These are phyloP conservation scores for Actenoides hombroni DNA, from an alignment of 2,113 vertebrate genomes.

Conservation along the genomic window DNA sequence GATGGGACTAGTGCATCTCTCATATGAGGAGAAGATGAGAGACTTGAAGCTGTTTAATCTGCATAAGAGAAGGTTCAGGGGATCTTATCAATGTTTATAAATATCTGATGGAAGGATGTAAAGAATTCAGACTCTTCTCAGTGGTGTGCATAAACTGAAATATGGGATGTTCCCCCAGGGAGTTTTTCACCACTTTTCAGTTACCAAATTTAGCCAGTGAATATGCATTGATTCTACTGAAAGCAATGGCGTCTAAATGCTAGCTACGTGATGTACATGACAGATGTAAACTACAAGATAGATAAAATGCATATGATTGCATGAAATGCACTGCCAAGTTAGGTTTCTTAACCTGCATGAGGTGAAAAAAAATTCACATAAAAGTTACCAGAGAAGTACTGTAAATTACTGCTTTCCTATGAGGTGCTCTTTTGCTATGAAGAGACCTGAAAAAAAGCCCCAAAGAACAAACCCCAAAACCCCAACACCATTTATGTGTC, in stretches of 20 bases:
- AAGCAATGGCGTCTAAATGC: background rate
- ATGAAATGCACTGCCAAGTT: background rate
- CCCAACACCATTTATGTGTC: background rate
- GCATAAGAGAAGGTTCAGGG: background rate
- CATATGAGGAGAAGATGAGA: background rate
- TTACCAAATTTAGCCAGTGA: background rate
- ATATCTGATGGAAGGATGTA: background rate
- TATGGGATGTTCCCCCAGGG: background rate
- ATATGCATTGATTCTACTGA: background rate
- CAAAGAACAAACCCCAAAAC: background rate
- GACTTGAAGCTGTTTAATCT: background rate
- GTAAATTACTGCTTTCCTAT: conserved; percentile 1
- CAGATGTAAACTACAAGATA: background rate
- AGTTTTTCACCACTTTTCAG: background rate
- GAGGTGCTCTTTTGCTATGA: conserved; percentile 7
- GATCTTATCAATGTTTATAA: background rate
- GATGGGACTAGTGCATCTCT: background rate
- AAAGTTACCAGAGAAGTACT: conserved; percentile 3
- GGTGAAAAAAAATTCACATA: background rate
- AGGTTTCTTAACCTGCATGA: background rate
- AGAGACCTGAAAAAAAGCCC: background rate
- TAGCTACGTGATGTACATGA: background rate
- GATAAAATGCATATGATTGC: background rate
- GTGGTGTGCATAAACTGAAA: background rate
- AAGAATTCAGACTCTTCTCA: background rate